These are phyloP conservation scores for Mionectes olivaceus DNA, from an alignment of 2,797 vertebrate species.

Conservation along the genomic window DNA sequence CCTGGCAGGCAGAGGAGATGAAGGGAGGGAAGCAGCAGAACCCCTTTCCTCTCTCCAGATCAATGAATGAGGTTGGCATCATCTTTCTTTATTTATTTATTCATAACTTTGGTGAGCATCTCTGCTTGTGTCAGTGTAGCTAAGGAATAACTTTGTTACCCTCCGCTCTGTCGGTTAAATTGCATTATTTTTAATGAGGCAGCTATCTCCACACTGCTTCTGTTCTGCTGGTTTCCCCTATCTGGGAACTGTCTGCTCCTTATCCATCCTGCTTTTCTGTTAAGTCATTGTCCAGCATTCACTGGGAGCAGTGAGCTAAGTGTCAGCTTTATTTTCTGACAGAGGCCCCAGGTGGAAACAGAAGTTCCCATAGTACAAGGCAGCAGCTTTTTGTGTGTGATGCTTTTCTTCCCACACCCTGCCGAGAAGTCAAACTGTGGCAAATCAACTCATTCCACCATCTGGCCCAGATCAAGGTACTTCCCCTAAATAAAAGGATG, in stretches of 20 bases:
- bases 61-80: neutral
- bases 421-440: neutral
- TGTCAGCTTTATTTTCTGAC: neutral
- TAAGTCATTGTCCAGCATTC: neutral
- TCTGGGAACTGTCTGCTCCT: neutral
- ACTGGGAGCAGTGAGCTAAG: neutral
- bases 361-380: neutral
- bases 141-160: neutral
- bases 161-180: neutral
- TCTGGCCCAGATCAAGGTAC: neutral
- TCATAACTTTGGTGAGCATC: neutral
- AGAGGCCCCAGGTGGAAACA: neutral
- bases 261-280: neutral
- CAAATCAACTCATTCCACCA: neutral
- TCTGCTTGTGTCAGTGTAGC: conserved; percentile 14
- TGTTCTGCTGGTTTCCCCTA: neutral
- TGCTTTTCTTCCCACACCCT: neutral
- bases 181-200: conserved; percentile 44
- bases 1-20: rapidly evolving
- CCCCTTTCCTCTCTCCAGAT: neutral
- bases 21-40: neutral
- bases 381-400: neutral
- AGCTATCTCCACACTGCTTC: neutral
- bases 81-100: neutral
- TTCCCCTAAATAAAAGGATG: neutral